A percentile compares a stretch with the other conserved stretches of the same genome.
phyloP scores from a whole-genome alignment of 64 coral and sea anemone genomes.

The Montipora efflorescens region DNA sequence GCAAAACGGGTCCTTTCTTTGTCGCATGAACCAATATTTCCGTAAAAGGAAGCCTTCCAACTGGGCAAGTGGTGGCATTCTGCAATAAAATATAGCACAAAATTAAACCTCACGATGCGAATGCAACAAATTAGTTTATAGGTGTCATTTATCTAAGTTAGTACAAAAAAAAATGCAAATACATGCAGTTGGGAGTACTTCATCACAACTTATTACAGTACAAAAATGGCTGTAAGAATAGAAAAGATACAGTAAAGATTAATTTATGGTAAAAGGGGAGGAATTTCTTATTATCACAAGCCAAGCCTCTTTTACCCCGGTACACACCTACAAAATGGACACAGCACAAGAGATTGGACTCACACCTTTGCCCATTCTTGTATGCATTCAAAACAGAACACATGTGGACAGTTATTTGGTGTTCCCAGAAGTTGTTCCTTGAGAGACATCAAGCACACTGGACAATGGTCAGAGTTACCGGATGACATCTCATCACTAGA shows the following conservation, averaged over 20 bases:
- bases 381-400: slow-evolving; percentile 95
- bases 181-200: no score
- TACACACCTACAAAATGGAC: no score
- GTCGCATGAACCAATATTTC: slow-evolving; percentile 84
- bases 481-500: slow-evolving; percentile 51
- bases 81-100: background rate
- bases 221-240: no score
- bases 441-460: slow-evolving; percentile 94
- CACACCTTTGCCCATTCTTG: slow-evolving; percentile 97
- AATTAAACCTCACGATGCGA: no score
- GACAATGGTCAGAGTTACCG: slow-evolving; percentile 85
- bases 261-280: no score
- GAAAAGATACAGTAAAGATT: no score
- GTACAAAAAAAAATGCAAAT: no score
- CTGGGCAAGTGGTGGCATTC: slow-evolving; percentile 98
- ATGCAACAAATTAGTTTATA: no score
- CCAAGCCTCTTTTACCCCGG: no score
- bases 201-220: no score
- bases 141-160: no score
- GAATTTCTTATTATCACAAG: no score
- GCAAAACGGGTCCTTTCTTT: slow-evolving; percentile 82
- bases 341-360: background rate
- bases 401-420: slow-evolving; percentile 86
- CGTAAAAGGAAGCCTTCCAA: slow-evolving; percentile 85
- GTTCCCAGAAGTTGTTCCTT: slow-evolving; percentile 89